Conservation (phyloP, 1,140 invertebrate species). For the Aphidius ervi region DNA sequence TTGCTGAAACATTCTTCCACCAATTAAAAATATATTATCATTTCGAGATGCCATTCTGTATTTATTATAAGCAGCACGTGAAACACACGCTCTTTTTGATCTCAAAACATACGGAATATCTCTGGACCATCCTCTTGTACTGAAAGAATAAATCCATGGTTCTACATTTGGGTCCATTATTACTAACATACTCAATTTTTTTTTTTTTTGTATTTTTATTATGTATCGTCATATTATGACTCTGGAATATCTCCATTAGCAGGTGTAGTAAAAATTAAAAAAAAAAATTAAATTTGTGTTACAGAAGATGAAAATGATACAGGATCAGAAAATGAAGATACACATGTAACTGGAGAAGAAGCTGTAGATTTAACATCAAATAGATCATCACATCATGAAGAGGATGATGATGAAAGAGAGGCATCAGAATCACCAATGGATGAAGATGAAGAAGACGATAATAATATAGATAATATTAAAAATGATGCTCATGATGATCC, state of each 20-base stretch:
- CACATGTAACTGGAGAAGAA: constrained; percentile 38
- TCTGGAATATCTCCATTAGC: no score
- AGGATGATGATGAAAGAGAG: constrained; percentile 36
- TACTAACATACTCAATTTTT: neutral
- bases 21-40: constrained; percentile 15
- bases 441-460: constrained; percentile 47
- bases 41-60: neutral
- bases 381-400: constrained; percentile 45
- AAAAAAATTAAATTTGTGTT: constrained; percentile 30
- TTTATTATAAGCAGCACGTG: constrained; percentile 7
- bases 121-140: constrained; percentile 1
- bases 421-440: constrained; percentile 34
- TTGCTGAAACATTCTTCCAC: constrained; percentile 17
- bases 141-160: neutral
- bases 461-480: constrained; percentile 36
- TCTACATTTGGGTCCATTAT: no score
- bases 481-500: constrained; percentile 25
- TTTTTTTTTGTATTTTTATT: constrained; percentile 13
- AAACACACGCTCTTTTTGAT: constrained; percentile 8
- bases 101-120: neutral
- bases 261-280: neutral
- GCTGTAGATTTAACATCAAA: constrained; percentile 49
- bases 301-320: constrained; percentile 51
- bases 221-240: no score
- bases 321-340: constrained; percentile 48